A percentile compares a stretch with the other conserved stretches of the same genome.
Evolutionary conservation across 2,888 invertebrate species (phyloP).

Genomic region (Apocheima hispidaria): DNA sequence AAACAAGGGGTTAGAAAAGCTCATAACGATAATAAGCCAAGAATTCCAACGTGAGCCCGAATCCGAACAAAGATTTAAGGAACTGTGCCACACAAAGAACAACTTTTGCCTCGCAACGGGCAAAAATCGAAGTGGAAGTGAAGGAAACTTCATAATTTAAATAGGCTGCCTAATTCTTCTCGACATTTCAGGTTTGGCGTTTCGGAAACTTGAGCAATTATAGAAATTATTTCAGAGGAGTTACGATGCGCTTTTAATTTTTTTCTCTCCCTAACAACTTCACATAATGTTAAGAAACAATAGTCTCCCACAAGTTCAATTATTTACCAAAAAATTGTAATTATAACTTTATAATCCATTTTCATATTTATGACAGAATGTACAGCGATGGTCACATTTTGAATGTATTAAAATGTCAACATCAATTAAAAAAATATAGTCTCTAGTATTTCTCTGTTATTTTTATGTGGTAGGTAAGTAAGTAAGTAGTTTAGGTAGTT

Average conservation of each 20-base stretch:
- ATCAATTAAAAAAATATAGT: too few species aligned
- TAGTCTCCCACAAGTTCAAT: too few species aligned
- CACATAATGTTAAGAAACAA: background rate
- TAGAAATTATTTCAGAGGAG: constrained; percentile 20
- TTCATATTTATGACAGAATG: too few species aligned
- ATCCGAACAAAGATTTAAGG: constrained; percentile 49
- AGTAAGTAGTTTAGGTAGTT: too few species aligned
- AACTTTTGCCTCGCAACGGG: constrained; percentile 34
- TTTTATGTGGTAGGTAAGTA: too few species aligned
- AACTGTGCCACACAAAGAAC: constrained; percentile 43
- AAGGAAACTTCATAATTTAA: constrained; percentile 33
- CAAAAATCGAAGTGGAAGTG: constrained; percentile 40
- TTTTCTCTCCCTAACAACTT: background rate
- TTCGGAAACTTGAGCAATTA: constrained; percentile 30
- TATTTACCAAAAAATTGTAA: too few species aligned
- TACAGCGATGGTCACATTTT: too few species aligned
- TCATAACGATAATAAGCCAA: constrained; percentile 50
- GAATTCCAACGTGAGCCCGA: constrained; percentile 49
- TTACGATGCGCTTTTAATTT: background rate
- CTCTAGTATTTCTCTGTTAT: too few species aligned
- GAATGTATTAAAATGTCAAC: too few species aligned
- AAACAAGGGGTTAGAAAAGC: constrained; percentile 55
- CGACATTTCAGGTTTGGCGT: constrained; percentile 21
- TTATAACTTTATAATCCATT: too few species aligned
- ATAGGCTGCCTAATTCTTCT: constrained; percentile 29